Evolutionary conservation across 1,140 invertebrate species (phyloP).

Genomic region (Lucilia sericata): DNA sequence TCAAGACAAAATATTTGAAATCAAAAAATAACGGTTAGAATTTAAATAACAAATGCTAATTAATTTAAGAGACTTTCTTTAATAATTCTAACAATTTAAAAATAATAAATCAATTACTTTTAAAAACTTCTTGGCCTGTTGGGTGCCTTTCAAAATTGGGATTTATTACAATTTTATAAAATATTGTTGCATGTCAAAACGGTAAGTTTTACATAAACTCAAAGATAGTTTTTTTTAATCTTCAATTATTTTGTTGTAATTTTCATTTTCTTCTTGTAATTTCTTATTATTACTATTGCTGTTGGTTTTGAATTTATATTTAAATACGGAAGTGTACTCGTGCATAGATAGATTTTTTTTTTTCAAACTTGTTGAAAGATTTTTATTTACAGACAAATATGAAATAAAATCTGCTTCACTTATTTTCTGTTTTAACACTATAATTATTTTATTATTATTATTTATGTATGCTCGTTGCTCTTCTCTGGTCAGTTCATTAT

Average conservation of each 20-base stretch:
- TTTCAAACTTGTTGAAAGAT: background rate
- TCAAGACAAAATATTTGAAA: background rate
- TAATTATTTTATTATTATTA: constrained; percentile 10
- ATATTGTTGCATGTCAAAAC: constrained; percentile 32
- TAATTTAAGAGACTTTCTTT: background rate
- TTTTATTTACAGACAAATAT: background rate
- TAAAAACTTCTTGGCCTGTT: background rate
- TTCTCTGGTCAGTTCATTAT: background rate
- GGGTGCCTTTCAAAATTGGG: constrained; percentile 23
- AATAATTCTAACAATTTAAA: background rate
- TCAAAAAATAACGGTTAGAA: background rate
- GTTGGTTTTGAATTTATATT: background rate
- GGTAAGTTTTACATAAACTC: constrained; percentile 18
- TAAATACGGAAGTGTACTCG: constrained; percentile 26
- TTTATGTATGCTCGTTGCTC: background rate
- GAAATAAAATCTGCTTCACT: constrained; percentile 4
- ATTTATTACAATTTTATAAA: constrained; percentile 32
- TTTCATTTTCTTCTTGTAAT: constrained; percentile 25
- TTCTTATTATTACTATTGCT: background rate
- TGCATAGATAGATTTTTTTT: constrained; percentile 4
- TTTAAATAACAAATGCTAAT: background rate
- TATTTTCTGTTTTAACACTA: background rate
- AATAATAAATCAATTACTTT: background rate
- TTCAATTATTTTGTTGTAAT: constrained; percentile 16
- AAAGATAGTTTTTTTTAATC: background rate